A percentile compares a stretch with the other conserved stretches of the same genome.
Evolutionary conservation across 2,888 invertebrate species (phyloP).

Genomic region (Heliconius ethilla): DNA sequence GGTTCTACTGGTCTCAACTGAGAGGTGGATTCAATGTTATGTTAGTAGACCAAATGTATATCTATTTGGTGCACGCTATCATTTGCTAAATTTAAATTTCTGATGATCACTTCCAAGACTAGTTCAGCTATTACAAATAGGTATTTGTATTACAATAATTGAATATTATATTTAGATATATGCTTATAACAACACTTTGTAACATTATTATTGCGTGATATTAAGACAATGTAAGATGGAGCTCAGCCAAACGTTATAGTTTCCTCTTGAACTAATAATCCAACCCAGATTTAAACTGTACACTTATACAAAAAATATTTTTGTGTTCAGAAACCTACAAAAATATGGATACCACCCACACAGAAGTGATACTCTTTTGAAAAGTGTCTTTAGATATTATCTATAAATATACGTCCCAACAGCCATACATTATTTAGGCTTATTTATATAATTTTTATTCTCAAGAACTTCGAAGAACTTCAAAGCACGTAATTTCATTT

Average conservation of each 20-base stretch:
- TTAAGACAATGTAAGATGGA: constrained; percentile 10
- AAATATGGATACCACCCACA: not conserved
- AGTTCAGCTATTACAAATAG: no score
- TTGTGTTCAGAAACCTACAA: not conserved
- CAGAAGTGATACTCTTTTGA: not conserved
- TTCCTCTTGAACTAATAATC: constrained; percentile 9
- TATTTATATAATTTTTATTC: not conserved
- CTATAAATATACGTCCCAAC: not conserved
- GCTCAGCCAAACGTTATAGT: not conserved
- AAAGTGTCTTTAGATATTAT: constrained; percentile 7
- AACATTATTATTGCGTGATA: not conserved
- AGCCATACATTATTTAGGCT: not conserved
- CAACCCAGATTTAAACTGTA: not conserved
- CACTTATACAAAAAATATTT: not conserved
- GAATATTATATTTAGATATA: not conserved
- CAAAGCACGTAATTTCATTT: not conserved
- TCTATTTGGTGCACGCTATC: not conserved
- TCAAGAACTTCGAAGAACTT: no score
- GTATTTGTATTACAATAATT: not conserved
- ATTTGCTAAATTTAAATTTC: no score
- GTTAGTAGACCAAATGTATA: not conserved
- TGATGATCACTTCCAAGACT: no score
- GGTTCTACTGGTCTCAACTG: no score
- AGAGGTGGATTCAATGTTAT: not conserved
- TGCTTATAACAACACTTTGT: not conserved